phyloP scores from a whole-genome alignment of 2,888 invertebrate genomes.

The Augochlorella aurata region DNA sequence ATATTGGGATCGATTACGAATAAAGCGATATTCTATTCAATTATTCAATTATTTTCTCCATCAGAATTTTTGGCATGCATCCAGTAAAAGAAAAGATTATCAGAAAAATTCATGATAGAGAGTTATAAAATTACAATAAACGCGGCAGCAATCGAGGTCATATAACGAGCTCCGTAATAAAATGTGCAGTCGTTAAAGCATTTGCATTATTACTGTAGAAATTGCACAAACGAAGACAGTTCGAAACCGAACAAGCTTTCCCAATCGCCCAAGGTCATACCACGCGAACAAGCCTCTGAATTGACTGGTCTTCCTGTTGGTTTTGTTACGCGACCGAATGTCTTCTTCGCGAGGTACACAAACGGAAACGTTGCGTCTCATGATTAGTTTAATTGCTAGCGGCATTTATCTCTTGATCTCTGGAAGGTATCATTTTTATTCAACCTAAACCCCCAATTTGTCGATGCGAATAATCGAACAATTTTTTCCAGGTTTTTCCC shows the following conservation, averaged over 20 bases:
- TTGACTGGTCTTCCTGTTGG: neutral
- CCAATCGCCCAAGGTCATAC: neutral
- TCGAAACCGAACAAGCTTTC: neutral
- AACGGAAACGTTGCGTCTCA: slow-evolving; percentile 7
- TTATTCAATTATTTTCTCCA: neutral
- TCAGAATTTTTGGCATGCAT: neutral
- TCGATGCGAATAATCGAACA: neutral
- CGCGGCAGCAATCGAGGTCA: too few species aligned
- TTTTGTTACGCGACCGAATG: slow-evolving; percentile 4
- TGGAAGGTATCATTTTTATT: neutral
- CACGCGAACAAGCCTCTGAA: neutral
- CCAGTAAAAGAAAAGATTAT: neutral
- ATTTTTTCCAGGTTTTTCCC: neutral
- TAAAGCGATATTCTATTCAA: too few species aligned
- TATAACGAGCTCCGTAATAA: neutral
- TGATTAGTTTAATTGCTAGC: neutral
- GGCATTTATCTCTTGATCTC: neutral
- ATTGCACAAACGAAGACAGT: neutral
- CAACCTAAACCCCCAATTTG: neutral
- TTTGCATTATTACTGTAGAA: neutral
- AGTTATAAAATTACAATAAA: too few species aligned
- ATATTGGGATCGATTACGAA: too few species aligned
- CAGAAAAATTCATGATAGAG: neutral
- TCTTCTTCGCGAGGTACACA: neutral
- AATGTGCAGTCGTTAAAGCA: neutral